Percentiles rank a stretch among this genome's conserved stretches.
Evolutionary conservation across 2,797 vertebrate genomes (phyloP).

Genomic region (Sebastes wilsoni): DNA sequence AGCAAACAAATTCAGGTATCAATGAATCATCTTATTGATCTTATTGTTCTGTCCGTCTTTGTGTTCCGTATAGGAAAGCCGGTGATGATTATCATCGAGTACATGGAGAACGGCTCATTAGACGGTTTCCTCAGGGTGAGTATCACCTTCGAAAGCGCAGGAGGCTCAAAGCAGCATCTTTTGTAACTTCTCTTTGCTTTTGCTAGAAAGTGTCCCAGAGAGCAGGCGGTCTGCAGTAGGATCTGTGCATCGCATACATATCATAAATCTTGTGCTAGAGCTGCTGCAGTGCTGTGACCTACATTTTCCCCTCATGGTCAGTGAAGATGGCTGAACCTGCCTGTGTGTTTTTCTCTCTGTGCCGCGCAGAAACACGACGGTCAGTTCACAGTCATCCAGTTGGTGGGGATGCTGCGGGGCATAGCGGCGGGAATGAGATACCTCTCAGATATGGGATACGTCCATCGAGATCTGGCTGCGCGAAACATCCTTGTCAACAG

Average conservation of each 20-base stretch:
- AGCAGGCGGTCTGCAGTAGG: slow-evolving; percentile 49
- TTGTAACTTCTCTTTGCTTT: slow-evolving; percentile 38
- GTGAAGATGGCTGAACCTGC: slow-evolving; percentile 56
- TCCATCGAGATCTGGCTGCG: slow-evolving; percentile 97
- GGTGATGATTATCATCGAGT: slow-evolving; percentile 99
- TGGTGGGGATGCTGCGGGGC: slow-evolving; percentile 97
- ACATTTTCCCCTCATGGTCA: slow-evolving; percentile 60
- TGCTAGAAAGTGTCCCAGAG: slow-evolving; percentile 35
- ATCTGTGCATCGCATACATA: slow-evolving; percentile 53
- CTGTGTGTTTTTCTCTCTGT: slow-evolving; percentile 25
- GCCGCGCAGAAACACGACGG: slow-evolving; percentile 92
- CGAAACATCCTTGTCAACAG: slow-evolving; percentile 99
- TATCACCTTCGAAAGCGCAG: slow-evolving; percentile 55
- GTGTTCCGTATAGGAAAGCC: slow-evolving; percentile 88
- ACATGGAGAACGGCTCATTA: slow-evolving; percentile 98
- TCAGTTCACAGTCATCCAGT: slow-evolving; percentile 97
- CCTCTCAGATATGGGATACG: slow-evolving; percentile 97
- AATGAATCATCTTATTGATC: slow-evolving; percentile 45
- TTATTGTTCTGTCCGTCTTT: slow-evolving; percentile 1
- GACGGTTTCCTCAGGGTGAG: slow-evolving; percentile 98
- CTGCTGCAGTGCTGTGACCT: slow-evolving; percentile 64
- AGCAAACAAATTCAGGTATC: slow-evolving; percentile 49
- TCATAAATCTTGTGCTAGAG: slow-evolving; percentile 58
- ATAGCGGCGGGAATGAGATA: slow-evolving; percentile 99
- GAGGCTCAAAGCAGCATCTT: slow-evolving; percentile 44